Conservation (phyloP, 2,797 vertebrate species). For the Malacoctenus gilli region DNA sequence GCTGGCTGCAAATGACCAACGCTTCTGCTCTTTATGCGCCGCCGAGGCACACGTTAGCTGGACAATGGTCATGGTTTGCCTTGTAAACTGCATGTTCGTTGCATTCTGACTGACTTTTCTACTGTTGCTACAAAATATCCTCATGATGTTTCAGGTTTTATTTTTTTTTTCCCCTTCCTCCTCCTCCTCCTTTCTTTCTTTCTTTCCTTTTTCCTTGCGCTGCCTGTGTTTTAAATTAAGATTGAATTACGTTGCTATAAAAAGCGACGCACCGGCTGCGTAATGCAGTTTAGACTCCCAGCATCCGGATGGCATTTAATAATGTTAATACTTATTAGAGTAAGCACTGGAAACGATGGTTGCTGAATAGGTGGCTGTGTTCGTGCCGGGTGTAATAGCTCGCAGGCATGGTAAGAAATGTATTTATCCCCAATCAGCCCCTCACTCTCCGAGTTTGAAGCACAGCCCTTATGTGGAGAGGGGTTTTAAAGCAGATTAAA, state of each 20-base stretch:
- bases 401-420: constrained; percentile 92
- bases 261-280: constrained; percentile 85
- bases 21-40: constrained; percentile 35
- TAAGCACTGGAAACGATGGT: constrained; percentile 91
- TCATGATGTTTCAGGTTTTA: constrained; percentile 50
- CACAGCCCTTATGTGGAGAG: constrained; percentile 93
- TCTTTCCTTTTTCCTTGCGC: constrained; percentile 56
- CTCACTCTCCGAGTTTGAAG: constrained; percentile 92
- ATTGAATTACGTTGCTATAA: constrained; percentile 85
- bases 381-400: constrained; percentile 94
- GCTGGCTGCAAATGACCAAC: constrained; percentile 35
- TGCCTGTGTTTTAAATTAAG: constrained; percentile 79
- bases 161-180: constrained; percentile 53
- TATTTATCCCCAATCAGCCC: constrained; percentile 96
- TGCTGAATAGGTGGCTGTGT: constrained; percentile 92
- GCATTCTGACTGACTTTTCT: constrained; percentile 23
- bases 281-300: constrained; percentile 85
- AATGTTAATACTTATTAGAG: constrained; percentile 98
- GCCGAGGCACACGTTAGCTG: constrained; percentile 14
- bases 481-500: constrained; percentile 99
- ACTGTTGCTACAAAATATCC: constrained; percentile 22
- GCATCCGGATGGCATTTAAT: constrained; percentile 91
- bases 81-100: constrained; percentile 17
- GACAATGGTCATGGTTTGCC: constrained; percentile 13
- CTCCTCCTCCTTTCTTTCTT: too few species aligned